Percentiles rank a stretch among this genome's conserved stretches.
Evolutionary conservation across 92 coral and sea anemone genomes (phyloP).

Genomic region (Epizoanthus illoricatus): DNA sequence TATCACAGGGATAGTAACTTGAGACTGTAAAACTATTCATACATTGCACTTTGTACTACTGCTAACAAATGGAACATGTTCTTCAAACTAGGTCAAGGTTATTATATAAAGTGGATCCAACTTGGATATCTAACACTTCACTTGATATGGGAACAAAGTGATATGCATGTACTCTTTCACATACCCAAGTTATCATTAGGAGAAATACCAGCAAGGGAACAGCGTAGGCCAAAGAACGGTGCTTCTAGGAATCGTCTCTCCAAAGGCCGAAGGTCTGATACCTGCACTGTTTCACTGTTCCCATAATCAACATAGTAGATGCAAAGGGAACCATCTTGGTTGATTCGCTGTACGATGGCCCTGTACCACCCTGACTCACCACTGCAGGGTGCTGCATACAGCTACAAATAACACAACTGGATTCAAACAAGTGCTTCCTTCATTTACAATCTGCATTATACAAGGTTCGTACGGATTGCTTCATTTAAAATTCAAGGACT

Average conservation of each 20-base stretch:
- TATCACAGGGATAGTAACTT: background rate
- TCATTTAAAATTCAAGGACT: too few species aligned
- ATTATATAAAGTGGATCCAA: too few species aligned
- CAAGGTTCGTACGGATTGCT: too few species aligned
- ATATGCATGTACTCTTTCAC: background rate
- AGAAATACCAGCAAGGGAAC: conserved; percentile 46
- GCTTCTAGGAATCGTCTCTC: conserved; percentile 50
- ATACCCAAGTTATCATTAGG: conserved; percentile 36
- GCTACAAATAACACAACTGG: background rate
- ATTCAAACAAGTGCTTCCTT: background rate
- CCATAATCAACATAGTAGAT: conserved; percentile 87
- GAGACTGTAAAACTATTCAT: background rate
- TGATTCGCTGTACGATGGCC: conserved; percentile 52
- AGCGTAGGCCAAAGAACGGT: conserved; percentile 76
- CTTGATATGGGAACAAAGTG: too few species aligned
- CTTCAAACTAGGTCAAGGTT: too few species aligned
- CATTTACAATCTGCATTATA: too few species aligned
- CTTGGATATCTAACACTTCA: too few species aligned
- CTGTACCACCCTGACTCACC: conserved; percentile 75
- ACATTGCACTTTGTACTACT: too few species aligned
- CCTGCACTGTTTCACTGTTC: conserved; percentile 55
- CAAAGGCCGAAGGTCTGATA: conserved; percentile 63
- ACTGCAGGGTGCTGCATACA: conserved; percentile 51
- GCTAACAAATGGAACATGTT: too few species aligned
- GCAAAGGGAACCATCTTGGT: conserved; percentile 37